Percentiles rank a stretch among this genome's conserved stretches.
Evolutionary conservation across 2,888 invertebrate genomes (phyloP).

Genomic region (Candidula unifasciata): DNA sequence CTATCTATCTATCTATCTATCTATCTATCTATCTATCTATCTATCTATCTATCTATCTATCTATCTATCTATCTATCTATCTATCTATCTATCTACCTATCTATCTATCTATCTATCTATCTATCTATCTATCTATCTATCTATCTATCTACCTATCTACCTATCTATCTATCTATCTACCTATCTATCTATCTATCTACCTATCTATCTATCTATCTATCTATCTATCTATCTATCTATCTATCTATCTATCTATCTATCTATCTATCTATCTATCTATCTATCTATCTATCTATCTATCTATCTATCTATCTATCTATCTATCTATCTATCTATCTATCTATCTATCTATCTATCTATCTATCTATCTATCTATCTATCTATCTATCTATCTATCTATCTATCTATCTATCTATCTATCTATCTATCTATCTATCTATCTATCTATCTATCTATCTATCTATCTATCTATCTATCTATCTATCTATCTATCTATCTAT

Average conservation of each 20-base stretch:
- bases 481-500: too few species aligned
- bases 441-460: too few species aligned
- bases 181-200: too few species aligned
- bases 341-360: not conserved
- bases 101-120: too few species aligned
- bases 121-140: constrained; percentile 14
- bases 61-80: constrained; percentile 1
- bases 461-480: too few species aligned
- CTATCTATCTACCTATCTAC: too few species aligned
- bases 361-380: not conserved
- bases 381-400: too few species aligned
- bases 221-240: not conserved
- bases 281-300: not conserved
- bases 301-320: not conserved
- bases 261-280: not conserved
- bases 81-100: too few species aligned
- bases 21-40: not conserved
- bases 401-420: too few species aligned
- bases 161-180: too few species aligned
- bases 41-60: not conserved
- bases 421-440: too few species aligned
- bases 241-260: not conserved
- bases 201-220: not conserved
- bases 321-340: not conserved
- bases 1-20: not conserved